Evolutionary conservation across 1,140 invertebrate species (phyloP), one percentile per base, ranked within the genome.

Genomic region (Temnothorax longispinosus): DNA sequence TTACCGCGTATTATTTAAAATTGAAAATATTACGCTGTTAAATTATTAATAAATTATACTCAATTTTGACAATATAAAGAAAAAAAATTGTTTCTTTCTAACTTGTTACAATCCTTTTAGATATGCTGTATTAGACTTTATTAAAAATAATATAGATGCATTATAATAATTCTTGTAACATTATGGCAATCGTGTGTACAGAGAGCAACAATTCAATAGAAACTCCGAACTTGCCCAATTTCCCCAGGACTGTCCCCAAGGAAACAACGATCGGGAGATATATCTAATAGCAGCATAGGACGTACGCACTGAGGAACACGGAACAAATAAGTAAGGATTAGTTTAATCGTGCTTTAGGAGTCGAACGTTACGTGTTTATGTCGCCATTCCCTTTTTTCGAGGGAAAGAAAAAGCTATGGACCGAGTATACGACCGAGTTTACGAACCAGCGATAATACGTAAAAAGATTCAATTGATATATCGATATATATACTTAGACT

Each of bases 241-340:
- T 65, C 54, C 47, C 27, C 13, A 47, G 47, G 89, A 85, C 87
- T 88, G 65, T 91, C 90, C 74, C 91, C 91, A 88, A 85, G 89
- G 87, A 93, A 91, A 80, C 90, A 92, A 92, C 88, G 91, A 93
- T 95, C 93, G 93, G 78, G 15, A 84, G 72, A 47, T 62, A 82
- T 88, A 85, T 85, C 72, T 90, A 84, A 78, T 80, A 86, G 86
- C 80, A 88, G 87, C 86, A 27, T 27, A 90, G 88, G 60, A 82
- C 75, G 32, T 84, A 88, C 76, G 87, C 65, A 67, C 35, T 76
- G 58, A 81, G 77, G 50, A 88, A 86, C 77, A 69, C 76, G 64
- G 87, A 87, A 89, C 91, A 92, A 94, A 94, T 94, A 95, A 95
- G 91, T 95, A 93, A 94, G 94, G 92, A 93, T 95, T 94, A 95